phyloP scores from a whole-genome alignment of 2,797 vertebrate genomes.

The Cirrhinus molitorella region DNA sequence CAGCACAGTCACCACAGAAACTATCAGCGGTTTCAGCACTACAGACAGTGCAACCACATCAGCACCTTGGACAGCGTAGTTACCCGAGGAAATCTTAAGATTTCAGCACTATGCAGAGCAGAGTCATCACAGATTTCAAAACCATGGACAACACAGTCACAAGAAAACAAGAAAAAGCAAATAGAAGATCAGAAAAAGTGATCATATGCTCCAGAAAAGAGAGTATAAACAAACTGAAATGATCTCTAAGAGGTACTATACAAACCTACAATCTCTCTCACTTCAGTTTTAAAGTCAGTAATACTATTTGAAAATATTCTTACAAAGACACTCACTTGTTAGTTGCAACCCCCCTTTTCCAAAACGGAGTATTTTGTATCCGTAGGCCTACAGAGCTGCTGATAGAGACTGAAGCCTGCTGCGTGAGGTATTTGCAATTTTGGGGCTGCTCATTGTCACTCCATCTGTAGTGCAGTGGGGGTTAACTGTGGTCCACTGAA shows the following conservation, averaged over 20 bases:
- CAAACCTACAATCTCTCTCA: neutral
- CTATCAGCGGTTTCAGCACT: neutral
- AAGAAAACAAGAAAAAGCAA: neutral
- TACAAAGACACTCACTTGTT: slow-evolving; percentile 17
- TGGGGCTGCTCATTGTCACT: slow-evolving; percentile 39
- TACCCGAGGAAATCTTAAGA: no score
- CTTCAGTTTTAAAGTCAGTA: neutral
- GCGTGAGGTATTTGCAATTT: slow-evolving; percentile 41
- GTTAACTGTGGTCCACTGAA: slow-evolving; percentile 39
- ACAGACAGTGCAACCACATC: neutral
- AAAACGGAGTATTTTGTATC: slow-evolving; percentile 14
- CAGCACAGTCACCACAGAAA: neutral
- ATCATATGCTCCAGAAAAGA: slow-evolving; percentile 4
- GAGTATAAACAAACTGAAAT: slow-evolving; percentile 4
- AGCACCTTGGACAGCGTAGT: no score
- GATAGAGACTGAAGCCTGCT: slow-evolving; percentile 38
- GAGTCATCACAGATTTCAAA: no score
- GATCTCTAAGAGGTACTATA: neutral
- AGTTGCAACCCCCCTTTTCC: neutral
- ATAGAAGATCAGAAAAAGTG: neutral
- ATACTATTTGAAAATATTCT: slow-evolving; percentile 9
- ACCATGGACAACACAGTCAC: neutral
- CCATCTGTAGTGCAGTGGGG: slow-evolving; percentile 50
- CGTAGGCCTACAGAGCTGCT: slow-evolving; percentile 19
- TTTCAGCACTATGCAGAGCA: no score